Evolutionary conservation across 2,888 invertebrate species (phyloP).

Genomic region (Phorcus lineatus): DNA sequence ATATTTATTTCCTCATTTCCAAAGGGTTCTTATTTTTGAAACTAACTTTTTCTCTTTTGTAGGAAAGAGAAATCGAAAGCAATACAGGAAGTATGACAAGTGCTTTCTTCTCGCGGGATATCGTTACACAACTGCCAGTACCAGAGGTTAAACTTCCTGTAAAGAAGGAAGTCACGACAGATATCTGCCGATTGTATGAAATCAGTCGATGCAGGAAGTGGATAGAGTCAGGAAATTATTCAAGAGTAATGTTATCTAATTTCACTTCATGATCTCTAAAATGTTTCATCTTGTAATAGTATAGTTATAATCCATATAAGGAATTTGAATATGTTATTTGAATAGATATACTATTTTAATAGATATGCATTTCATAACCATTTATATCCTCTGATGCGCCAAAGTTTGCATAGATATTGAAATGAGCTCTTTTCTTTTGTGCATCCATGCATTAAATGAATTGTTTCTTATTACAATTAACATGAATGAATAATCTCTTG

Average conservation of each 20-base stretch:
- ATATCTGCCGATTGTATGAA: constrained; percentile 79
- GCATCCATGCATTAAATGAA: too few relatives aligned
- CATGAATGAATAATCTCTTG: too few relatives aligned
- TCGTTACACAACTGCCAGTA: neutral
- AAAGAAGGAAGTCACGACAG: constrained; percentile 3
- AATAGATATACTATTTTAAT: neutral
- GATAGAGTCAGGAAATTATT: constrained; percentile 82
- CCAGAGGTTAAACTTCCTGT: neutral
- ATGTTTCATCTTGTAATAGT: neutral
- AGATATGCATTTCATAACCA: too few relatives aligned
- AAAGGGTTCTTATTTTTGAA: too few relatives aligned
- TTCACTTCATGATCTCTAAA: too few relatives aligned
- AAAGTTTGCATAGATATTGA: too few relatives aligned
- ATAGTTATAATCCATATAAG: neutral
- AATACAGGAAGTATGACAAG: neutral
- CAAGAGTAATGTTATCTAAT: constrained; percentile 79
- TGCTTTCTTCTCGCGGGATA: neutral
- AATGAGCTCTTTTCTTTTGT: too few relatives aligned
- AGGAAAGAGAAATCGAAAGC: too few relatives aligned
- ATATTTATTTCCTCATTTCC: too few relatives aligned
- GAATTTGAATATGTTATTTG: neutral
- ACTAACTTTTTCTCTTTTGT: too few relatives aligned
- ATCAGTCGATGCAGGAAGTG: constrained; percentile 81
- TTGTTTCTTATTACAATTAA: too few relatives aligned
- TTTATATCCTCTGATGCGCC: too few relatives aligned